A percentile compares a stretch with the other conserved stretches of the same genome.
These are phyloP conservation scores for Diploptera punctata DNA, from an alignment of 2,888 invertebrate genomes.

Conservation along the genomic window DNA sequence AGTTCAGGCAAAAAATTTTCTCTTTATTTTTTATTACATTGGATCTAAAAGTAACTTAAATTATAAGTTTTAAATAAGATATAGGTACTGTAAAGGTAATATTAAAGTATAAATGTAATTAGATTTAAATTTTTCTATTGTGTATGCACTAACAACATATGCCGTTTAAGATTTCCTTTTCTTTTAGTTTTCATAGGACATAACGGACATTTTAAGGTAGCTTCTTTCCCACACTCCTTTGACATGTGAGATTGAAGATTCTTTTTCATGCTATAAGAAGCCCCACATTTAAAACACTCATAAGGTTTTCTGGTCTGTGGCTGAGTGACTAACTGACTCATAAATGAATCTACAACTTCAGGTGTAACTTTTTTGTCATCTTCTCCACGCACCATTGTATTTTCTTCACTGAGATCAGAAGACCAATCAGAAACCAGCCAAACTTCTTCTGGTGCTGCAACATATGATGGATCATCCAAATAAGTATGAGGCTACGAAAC, in stretches of 20 bases:
- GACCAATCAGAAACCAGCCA: not conserved
- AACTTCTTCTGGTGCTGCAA: not conserved
- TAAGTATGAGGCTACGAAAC: too few species aligned
- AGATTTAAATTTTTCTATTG: too few species aligned
- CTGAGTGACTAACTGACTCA: not conserved
- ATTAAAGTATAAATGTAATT: too few species aligned
- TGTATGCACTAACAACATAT: slow-evolving; percentile 24
- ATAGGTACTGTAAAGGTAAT: too few species aligned
- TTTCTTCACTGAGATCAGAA: not conserved
- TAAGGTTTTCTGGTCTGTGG: not conserved
- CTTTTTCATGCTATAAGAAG: slow-evolving; percentile 15
- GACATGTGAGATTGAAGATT: slow-evolving; percentile 54
- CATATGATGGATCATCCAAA: too few species aligned
- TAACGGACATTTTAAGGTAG: slow-evolving; percentile 56
- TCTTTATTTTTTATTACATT: too few species aligned
- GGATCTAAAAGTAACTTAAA: too few species aligned
- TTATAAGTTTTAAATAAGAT: too few species aligned
- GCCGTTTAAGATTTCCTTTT: slow-evolving; percentile 31
- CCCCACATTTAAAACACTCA: slow-evolving; percentile 17
- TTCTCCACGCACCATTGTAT: not conserved
- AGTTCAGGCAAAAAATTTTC: too few species aligned
- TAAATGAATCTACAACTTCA: not conserved
- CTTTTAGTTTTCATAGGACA: slow-evolving; percentile 41
- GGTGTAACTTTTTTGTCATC: not conserved
- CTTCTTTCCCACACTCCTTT: slow-evolving; percentile 61